Conservation (phyloP, 2,113 vertebrate species). For the Hymenochirus boettgeri region DNA sequence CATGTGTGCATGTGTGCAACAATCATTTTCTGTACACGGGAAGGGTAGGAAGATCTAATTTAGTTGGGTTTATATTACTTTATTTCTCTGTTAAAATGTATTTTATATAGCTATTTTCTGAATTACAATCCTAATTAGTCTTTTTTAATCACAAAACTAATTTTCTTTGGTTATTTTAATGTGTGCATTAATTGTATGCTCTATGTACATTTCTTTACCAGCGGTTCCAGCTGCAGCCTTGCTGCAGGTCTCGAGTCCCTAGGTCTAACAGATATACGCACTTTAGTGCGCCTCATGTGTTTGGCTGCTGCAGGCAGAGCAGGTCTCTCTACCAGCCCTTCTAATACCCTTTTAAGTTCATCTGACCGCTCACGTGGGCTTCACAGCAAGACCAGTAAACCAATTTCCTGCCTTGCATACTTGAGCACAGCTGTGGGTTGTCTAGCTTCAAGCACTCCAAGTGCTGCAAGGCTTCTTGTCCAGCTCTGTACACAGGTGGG, state of each 20-base stretch:
- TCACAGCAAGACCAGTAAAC: constrained; percentile 83
- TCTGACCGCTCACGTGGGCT: constrained; percentile 75
- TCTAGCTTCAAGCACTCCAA: constrained; percentile 89
- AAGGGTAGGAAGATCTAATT: no score
- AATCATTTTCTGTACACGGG: no score
- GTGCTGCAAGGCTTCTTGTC: constrained; percentile 89
- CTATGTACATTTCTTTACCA: constrained; percentile 47
- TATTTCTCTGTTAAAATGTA: no score
- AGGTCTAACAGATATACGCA: constrained; percentile 91
- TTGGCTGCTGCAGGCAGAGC: constrained; percentile 90
- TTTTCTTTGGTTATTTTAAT: no score
- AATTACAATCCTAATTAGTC: no score
- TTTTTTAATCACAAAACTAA: no score
- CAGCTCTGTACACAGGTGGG: constrained; percentile 93
- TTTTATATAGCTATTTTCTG: no score
- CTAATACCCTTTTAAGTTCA: constrained; percentile 46
- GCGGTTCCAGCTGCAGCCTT: constrained; percentile 94
- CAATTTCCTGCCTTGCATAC: constrained; percentile 93
- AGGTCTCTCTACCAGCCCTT: constrained; percentile 83
- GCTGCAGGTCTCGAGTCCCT: constrained; percentile 96
- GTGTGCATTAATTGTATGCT: no score
- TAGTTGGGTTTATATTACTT: no score
- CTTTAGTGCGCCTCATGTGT: constrained; percentile 92
- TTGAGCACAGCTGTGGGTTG: constrained; percentile 95
- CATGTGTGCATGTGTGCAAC: no score